Percentiles rank a stretch among this genome's conserved stretches.
These are phyloP conservation scores for Penaeus indicus DNA, from an alignment of 1,140 invertebrate genomes.

Conservation along the genomic window DNA sequence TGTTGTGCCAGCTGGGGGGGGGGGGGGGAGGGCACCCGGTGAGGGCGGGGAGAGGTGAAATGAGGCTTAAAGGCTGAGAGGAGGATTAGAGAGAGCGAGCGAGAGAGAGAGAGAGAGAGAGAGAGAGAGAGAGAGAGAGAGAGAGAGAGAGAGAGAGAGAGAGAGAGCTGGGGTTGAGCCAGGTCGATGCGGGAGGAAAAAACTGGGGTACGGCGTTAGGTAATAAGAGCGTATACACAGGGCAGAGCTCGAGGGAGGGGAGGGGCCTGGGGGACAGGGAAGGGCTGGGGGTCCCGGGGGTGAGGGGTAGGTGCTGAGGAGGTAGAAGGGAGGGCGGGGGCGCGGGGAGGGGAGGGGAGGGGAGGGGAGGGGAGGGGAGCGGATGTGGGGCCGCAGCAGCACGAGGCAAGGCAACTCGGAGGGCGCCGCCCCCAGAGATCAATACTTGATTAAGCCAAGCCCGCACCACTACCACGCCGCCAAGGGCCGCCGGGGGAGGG, in stretches of 20 bases:
- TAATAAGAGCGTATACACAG: neutral
- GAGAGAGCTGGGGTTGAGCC: constrained; percentile 3
- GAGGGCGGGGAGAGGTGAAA: constrained; percentile 3
- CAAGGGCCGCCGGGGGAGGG: too few relatives aligned
- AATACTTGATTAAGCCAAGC: constrained; percentile 24
- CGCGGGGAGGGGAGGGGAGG: neutral
- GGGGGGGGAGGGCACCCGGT: neutral
- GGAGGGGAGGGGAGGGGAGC: neutral
- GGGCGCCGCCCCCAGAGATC: constrained; percentile 18
- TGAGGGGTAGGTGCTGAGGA: neutral
- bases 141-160: neutral
- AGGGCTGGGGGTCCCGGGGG: too few relatives aligned
- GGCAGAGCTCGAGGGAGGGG: neutral
- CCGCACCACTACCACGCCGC: constrained; percentile 10
- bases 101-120: constrained; percentile 36
- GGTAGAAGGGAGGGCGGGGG: neutral
- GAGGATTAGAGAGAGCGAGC: constrained; percentile 18
- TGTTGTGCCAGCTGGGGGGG: neutral
- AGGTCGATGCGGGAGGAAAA: neutral
- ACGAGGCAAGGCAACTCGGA: neutral
- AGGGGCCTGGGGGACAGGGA: neutral
- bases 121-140: constrained; percentile 39
- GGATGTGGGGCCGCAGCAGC: constrained; percentile 9
- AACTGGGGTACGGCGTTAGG: neutral
- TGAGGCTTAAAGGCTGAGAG: constrained; percentile 17